Evolutionary conservation across 2,113 vertebrate species (phyloP).

Genomic region (Aix galericulata): DNA sequence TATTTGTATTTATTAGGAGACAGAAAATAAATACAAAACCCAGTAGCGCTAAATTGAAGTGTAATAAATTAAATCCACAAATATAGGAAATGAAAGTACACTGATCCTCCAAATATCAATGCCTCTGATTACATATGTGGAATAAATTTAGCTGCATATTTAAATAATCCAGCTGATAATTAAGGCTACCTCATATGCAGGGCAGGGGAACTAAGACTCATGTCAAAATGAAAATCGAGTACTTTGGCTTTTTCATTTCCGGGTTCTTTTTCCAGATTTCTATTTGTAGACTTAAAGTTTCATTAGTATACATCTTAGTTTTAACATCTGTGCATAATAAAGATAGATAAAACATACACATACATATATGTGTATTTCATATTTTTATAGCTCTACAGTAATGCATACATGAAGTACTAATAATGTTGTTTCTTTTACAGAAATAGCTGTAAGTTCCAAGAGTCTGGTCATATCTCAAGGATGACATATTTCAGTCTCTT

Average conservation of each 20-base stretch:
- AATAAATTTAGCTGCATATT: conserved; percentile 5
- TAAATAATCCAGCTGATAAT: not conserved
- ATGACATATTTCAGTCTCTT: conserved; percentile 37
- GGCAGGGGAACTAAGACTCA: not conserved
- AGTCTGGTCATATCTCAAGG: conserved; percentile 9
- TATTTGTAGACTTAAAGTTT: not conserved
- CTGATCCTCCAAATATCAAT: not conserved
- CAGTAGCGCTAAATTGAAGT: not conserved
- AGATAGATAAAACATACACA: not conserved
- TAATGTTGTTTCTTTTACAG: not conserved
- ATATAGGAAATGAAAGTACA: conserved; percentile 54
- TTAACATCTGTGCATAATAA: not conserved
- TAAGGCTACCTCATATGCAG: not conserved
- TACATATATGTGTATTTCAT: not conserved
- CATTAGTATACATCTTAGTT: not conserved
- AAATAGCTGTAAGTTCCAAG: not conserved
- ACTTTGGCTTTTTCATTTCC: not conserved
- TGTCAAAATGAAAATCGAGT: not conserved
- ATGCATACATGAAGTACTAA: not conserved
- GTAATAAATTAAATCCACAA: conserved; percentile 17
- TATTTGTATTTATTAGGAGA: conserved; percentile 25
- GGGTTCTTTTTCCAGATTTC: not conserved
- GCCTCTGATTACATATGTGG: not conserved
- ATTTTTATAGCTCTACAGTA: not conserved
- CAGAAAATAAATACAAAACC: not conserved